phyloP scores from a whole-genome alignment of 1,140 invertebrate species.

The Camponotus vicinus region DNA sequence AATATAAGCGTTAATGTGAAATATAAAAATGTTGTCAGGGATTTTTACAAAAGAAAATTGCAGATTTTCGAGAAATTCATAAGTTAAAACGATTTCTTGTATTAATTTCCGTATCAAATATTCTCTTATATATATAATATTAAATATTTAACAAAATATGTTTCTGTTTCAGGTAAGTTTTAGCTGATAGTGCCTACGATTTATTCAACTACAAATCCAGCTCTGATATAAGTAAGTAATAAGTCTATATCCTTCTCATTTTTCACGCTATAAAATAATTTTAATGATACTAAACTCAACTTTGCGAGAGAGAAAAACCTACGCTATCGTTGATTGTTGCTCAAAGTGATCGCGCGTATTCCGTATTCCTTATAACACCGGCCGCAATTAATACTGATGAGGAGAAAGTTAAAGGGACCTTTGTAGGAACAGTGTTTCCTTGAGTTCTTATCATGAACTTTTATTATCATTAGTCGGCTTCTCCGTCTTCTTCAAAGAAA shows the following conservation, averaged over 20 bases:
- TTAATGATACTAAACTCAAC: conserved; percentile 52
- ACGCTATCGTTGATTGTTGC: conserved; percentile 51
- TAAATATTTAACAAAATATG: conserved; percentile 4
- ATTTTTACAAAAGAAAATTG: background rate
- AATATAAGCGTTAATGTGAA: background rate
- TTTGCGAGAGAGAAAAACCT: conserved; percentile 59
- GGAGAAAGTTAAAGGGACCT: conserved; percentile 62
- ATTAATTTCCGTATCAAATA: background rate
- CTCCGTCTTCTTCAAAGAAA: conserved; percentile 24
- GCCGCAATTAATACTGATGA: conserved; percentile 61
- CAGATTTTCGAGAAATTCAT: conserved; percentile 13
- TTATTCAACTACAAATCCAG: conserved; percentile 1
- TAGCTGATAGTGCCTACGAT: conserved; percentile 1
- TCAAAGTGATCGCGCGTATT: conserved; percentile 37
- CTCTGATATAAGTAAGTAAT: conserved; percentile 31
- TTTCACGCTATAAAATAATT: conserved; percentile 19
- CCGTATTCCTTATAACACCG: conserved; percentile 60
- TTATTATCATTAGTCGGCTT: conserved; percentile 66
- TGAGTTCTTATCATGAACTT: conserved; percentile 63
- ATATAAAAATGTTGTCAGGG: background rate
- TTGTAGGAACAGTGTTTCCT: conserved; percentile 57
- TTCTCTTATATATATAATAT: no score
- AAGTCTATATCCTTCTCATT: background rate
- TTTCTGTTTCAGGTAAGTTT: conserved; percentile 62
- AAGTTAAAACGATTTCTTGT: background rate